Conservation (phyloP, 1,140 invertebrate genomes). For the Drosophila punjabiensis region DNA sequence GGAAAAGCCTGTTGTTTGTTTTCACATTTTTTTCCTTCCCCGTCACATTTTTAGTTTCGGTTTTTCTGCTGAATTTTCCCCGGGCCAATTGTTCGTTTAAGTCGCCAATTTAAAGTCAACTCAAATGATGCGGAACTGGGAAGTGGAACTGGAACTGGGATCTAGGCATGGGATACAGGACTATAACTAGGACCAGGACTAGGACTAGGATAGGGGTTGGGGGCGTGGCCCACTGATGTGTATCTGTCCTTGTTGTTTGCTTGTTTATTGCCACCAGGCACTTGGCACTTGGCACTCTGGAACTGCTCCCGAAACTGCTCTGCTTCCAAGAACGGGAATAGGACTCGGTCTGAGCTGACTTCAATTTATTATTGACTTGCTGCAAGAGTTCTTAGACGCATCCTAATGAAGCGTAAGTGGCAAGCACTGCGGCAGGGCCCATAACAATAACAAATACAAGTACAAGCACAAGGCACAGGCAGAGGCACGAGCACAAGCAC, state of each 20-base stretch:
- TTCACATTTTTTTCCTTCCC: slow-evolving; percentile 34
- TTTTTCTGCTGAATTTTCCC: slow-evolving; percentile 28
- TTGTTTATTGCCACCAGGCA: slow-evolving; percentile 65
- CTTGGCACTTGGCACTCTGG: slow-evolving; percentile 44
- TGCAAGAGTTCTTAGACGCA: slow-evolving; percentile 79
- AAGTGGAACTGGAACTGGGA: background rate
- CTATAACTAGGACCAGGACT: background rate
- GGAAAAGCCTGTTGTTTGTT: slow-evolving; percentile 47
- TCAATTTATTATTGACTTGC: slow-evolving; percentile 79
- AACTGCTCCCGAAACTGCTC: slow-evolving; percentile 17
- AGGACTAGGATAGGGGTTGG: background rate
- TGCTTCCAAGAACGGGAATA: background rate
- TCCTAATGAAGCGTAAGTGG: slow-evolving; percentile 82
- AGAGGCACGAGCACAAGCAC: slow-evolving; percentile 18
- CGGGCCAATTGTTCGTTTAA: slow-evolving; percentile 47
- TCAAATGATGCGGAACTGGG: slow-evolving; percentile 54
- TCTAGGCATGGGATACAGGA: background rate
- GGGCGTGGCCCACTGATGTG: slow-evolving; percentile 37
- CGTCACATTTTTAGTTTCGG: slow-evolving; percentile 24
- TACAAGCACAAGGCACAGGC: slow-evolving; percentile 11
- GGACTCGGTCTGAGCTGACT: slow-evolving; percentile 34
- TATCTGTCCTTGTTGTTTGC: slow-evolving; percentile 57
- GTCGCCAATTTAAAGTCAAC: slow-evolving; percentile 61
- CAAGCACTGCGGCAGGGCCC: slow-evolving; percentile 65
- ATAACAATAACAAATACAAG: slow-evolving; percentile 68